Evolutionary conservation across 2,113 vertebrate species (phyloP).

Genomic region (Epinephelus fuscoguttatus): DNA sequence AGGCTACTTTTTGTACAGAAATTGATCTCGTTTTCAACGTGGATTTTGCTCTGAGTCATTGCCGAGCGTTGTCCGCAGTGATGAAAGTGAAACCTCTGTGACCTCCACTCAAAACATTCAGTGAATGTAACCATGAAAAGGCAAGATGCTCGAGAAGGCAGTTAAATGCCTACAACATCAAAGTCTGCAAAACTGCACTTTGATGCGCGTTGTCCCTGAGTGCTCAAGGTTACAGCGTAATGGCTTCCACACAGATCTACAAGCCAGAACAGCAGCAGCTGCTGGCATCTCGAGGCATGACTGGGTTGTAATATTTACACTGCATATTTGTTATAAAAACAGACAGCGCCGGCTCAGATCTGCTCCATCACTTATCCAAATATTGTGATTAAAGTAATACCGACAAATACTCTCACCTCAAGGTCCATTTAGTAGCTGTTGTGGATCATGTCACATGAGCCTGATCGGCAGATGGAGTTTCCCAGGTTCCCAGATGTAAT

Average conservation of each 20-base stretch:
- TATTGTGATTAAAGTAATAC: neutral
- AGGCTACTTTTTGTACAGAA: neutral
- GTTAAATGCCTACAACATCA: constrained; percentile 45
- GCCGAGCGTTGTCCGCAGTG: constrained; percentile 5
- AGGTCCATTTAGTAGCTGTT: neutral
- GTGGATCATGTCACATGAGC: neutral
- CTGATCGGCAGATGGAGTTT: neutral
- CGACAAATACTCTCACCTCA: neutral
- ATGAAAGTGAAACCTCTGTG: constrained; percentile 41
- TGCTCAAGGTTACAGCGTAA: constrained; percentile 32
- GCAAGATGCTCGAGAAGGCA: constrained; percentile 7
- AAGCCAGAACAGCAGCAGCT: constrained; percentile 23
- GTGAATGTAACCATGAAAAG: constrained; percentile 26
- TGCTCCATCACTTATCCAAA: neutral
- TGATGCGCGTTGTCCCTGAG: constrained; percentile 28
- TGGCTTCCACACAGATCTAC: constrained; percentile 24
- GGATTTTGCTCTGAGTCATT: neutral
- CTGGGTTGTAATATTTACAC: neutral
- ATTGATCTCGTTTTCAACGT: neutral
- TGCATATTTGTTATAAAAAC: neutral
- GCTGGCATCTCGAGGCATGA: constrained; percentile 3
- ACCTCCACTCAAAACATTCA: constrained; percentile 40
- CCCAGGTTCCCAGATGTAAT: neutral
- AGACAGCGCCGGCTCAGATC: neutral
- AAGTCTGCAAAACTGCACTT: constrained; percentile 33